phyloP scores from a whole-genome alignment of 2,797 vertebrate species.

The Tachyglossus aculeatus region DNA sequence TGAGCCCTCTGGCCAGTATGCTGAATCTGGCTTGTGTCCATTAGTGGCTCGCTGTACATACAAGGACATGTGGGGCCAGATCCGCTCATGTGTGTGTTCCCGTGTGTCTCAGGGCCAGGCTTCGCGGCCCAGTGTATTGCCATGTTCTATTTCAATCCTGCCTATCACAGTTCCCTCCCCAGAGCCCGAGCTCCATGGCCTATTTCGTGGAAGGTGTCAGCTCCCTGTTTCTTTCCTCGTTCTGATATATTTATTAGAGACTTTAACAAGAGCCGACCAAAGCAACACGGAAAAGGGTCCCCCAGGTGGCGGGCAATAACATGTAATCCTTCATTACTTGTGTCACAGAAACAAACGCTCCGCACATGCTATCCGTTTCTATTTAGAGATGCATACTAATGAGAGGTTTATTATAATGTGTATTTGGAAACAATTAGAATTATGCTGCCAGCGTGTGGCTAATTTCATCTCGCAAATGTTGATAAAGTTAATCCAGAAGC shows the following conservation, averaged over 20 bases:
- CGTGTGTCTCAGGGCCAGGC: background rate
- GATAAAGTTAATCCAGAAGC: slow-evolving; percentile 31
- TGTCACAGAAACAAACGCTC: background rate
- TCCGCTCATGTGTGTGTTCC: background rate
- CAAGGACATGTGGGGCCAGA: background rate
- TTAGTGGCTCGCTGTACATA: background rate
- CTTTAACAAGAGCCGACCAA: slow-evolving; percentile 40
- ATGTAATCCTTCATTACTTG: slow-evolving; percentile 40
- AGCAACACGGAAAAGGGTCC: background rate
- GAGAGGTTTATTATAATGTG: slow-evolving; percentile 52
- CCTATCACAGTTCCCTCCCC: slow-evolving; percentile 32
- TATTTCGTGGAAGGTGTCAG: slow-evolving; percentile 55
- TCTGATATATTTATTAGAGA: slow-evolving; percentile 54
- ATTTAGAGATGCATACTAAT: slow-evolving; percentile 58
- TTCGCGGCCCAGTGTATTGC: background rate
- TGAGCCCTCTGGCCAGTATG: background rate
- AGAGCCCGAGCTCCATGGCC: slow-evolving; percentile 19
- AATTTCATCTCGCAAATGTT: slow-evolving; percentile 30
- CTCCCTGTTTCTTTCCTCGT: slow-evolving; percentile 29
- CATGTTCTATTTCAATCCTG: slow-evolving; percentile 37
- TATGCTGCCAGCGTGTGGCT: slow-evolving; percentile 58
- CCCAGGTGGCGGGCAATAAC: slow-evolving; percentile 16
- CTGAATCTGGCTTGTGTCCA: background rate
- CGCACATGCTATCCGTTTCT: slow-evolving; percentile 35
- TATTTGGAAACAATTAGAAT: slow-evolving; percentile 71